Percentiles rank a stretch among this genome's conserved stretches.
Evolutionary conservation across 2,113 vertebrate genomes (phyloP).

Genomic region (Dasyprocta punctata): DNA sequence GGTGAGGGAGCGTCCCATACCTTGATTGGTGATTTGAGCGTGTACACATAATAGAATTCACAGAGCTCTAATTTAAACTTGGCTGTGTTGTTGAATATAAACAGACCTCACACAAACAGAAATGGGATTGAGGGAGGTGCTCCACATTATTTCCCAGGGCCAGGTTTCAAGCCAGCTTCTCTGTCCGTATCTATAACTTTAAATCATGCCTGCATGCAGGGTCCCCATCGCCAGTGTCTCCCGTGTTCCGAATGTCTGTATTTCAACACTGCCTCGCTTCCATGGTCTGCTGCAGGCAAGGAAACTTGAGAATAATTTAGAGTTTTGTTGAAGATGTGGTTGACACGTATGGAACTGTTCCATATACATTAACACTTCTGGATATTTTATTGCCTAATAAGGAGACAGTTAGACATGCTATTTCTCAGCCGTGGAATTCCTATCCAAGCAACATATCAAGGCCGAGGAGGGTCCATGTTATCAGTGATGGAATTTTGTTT

Average conservation of each 20-base stretch:
- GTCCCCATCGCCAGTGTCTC: neutral
- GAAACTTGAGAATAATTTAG: neutral
- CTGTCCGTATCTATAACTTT: neutral
- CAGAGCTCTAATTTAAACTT: neutral
- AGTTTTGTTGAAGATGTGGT: neutral
- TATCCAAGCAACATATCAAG: neutral
- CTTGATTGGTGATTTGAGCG: no score
- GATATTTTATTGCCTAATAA: constrained; percentile 55
- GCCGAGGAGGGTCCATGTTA: constrained; percentile 62
- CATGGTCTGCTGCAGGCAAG: neutral
- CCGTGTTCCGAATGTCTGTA: rapidly evolving
- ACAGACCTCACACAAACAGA: neutral
- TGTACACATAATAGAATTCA: neutral
- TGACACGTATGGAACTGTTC: neutral
- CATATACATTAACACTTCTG: neutral
- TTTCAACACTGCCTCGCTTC: neutral
- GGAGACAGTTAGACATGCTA: constrained; percentile 43
- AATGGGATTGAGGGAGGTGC: rapidly evolving
- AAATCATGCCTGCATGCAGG: neutral
- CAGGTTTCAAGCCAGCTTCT: neutral
- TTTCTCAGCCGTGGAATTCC: constrained; percentile 38
- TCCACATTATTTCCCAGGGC: neutral
- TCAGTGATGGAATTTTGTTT: constrained; percentile 79
- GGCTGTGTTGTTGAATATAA: neutral
- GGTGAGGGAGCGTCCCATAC: neutral